Conservation (phyloP, 2,797 vertebrate genomes). For the Dendrocincla tyrannina region DNA sequence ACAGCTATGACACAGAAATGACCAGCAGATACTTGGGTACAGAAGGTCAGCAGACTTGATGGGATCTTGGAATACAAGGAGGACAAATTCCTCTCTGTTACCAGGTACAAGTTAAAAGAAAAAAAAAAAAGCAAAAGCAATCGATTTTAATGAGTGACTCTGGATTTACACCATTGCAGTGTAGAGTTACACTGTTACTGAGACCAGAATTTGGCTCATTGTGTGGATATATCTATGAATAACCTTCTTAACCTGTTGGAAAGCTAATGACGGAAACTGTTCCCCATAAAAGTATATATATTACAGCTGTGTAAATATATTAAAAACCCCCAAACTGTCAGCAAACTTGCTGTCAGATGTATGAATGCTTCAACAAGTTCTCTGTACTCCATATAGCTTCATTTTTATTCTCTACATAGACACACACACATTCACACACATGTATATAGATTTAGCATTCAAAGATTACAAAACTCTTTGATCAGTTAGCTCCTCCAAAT, state of each 20-base stretch:
- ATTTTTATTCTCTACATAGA: constrained; percentile 46
- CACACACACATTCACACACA: not conserved
- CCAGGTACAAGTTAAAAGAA: not conserved
- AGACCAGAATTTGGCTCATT: constrained; percentile 30
- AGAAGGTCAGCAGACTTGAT: constrained; percentile 41
- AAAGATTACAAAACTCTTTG: not conserved
- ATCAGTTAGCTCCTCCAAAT: not conserved
- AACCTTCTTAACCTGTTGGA: constrained; percentile 67
- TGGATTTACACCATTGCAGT: not conserved
- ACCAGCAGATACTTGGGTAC: not conserved
- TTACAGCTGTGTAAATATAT: constrained; percentile 70
- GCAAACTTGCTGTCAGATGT: constrained; percentile 62
- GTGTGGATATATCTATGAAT: constrained; percentile 73
- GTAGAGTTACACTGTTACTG: not conserved
- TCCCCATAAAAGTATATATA: constrained; percentile 65
- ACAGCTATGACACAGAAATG: constrained; percentile 29
- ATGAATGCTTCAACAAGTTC: constrained; percentile 65
- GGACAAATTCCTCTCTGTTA: constrained; percentile 48
- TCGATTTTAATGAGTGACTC: constrained; percentile 22
- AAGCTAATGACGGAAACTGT: constrained; percentile 72
- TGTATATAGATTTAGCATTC: not conserved
- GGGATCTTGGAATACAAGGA: constrained; percentile 36
- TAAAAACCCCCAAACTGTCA: constrained; percentile 47
- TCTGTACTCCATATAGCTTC: constrained; percentile 56
- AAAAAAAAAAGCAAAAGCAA: not conserved